phyloP scores from a whole-genome alignment of 2,113 vertebrate genomes.

The Charadrius vociferus region DNA sequence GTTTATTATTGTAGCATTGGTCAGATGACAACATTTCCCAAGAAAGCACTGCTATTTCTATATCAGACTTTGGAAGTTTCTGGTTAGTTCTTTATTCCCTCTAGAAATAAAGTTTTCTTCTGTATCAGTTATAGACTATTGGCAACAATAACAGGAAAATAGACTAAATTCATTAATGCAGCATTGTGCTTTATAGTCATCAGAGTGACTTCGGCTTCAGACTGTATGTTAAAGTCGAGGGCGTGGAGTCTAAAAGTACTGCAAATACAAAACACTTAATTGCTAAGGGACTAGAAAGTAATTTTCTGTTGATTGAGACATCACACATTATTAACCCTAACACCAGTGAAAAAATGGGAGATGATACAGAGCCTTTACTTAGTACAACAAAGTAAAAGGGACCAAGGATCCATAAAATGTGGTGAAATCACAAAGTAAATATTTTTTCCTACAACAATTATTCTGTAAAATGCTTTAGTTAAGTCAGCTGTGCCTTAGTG shows the following conservation, averaged over 20 bases:
- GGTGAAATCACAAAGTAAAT: neutral
- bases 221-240: neutral
- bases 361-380: neutral
- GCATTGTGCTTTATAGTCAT: neutral
- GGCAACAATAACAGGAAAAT: neutral
- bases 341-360: neutral
- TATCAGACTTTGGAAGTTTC: neutral
- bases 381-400: neutral
- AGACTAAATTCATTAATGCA: neutral
- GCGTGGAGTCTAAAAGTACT: neutral
- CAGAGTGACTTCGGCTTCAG: neutral
- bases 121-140: neutral
- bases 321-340: neutral
- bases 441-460: neutral
- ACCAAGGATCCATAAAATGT: neutral
- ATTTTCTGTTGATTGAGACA: neutral
- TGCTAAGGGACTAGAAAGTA: neutral
- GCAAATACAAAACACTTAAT: neutral
- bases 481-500: neutral
- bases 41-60: neutral
- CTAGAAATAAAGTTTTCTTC: neutral
- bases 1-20: neutral
- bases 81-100: neutral
- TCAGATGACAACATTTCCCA: neutral
- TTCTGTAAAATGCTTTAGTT: neutral